Evolutionary conservation across 2,888 invertebrate species (phyloP), one percentile per base, ranked within the genome.

Genomic region (Himalopsyche anomala): DNA sequence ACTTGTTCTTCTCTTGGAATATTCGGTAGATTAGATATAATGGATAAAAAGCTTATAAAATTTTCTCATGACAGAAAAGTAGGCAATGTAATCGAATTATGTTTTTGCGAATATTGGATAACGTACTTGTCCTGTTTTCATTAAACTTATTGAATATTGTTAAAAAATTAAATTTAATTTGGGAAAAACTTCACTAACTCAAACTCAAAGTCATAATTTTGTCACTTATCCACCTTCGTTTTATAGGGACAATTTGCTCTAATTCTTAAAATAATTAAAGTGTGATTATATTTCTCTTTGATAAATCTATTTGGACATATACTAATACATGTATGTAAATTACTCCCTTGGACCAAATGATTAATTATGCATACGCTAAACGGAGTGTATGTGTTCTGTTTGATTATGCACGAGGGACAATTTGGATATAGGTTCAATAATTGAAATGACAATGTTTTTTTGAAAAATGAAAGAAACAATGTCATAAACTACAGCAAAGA

Each of bases 331-430:
- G 74, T 74, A 74, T 74, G 74, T 74, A 74, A 74, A 74, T 74
- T 74, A 38, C 74, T 74, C 74, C 74, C 74, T 74, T 74, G 74
- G 74, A 74, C 74, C 36, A 74, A 74, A 84, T 80, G 69, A 88
- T 88, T 84, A 87, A 88, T 88, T 88, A 88, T 88, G 86, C 86
- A 88, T 86, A 83, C 88, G 84, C 81, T 82, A 80, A 87, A 86
- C 84, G 82, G 83, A 86, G 55, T 56, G 79, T 85, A 87, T 86
- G 84, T 62, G 84, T 81, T 85, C 80, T 62, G 51, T 85, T 83
- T 80, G 82, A 82, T 87, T 84, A 87, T 83, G 74, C 81, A 79
- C 84, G 79, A 38, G 81, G 82, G 82, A 87, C 55, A 42, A 80
- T 56, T 38, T 62, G 36, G 82, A 42, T 82, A 79, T 85, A 79